phyloP scores from a whole-genome alignment of 2,888 invertebrate species.

The Idaea biselata region DNA sequence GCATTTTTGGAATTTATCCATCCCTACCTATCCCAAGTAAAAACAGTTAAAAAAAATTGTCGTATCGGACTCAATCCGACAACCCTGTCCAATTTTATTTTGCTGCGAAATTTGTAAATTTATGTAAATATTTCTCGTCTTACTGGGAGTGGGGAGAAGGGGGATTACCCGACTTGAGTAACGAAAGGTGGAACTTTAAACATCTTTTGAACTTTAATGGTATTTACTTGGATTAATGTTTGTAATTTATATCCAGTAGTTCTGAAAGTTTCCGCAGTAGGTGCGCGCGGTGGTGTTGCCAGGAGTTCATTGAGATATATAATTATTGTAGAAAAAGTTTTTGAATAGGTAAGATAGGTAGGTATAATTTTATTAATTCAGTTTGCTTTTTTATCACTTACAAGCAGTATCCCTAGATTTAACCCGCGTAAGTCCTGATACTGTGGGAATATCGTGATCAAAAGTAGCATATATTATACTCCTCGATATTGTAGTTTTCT shows the following conservation, averaged over 20 bases:
- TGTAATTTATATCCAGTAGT: constrained; percentile 34
- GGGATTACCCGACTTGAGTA: constrained; percentile 36
- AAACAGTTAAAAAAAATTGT: background rate
- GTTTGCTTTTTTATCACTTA: too few species aligned
- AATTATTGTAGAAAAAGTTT: too few species aligned
- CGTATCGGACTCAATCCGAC: constrained; percentile 16
- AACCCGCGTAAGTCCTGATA: too few species aligned
- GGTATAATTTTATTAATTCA: too few species aligned
- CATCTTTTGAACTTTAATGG: constrained; percentile 33
- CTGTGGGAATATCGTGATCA: too few species aligned
- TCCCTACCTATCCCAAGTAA: too few species aligned
- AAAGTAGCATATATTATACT: too few species aligned
- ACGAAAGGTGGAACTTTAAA: constrained; percentile 27
- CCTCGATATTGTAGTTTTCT: too few species aligned
- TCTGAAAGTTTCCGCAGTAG: background rate
- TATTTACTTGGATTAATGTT: constrained; percentile 40
- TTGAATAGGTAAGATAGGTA: too few species aligned
- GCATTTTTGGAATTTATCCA: too few species aligned
- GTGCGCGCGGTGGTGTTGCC: background rate
- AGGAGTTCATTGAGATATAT: background rate
- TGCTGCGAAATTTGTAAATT: constrained; percentile 77
- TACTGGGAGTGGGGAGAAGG: constrained; percentile 58
- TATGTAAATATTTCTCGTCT: constrained; percentile 79
- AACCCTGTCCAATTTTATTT: constrained; percentile 75
- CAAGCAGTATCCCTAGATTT: too few species aligned